Evolutionary conservation across 2,888 invertebrate genomes (phyloP).

Genomic region (Megastigmus dorsalis): DNA sequence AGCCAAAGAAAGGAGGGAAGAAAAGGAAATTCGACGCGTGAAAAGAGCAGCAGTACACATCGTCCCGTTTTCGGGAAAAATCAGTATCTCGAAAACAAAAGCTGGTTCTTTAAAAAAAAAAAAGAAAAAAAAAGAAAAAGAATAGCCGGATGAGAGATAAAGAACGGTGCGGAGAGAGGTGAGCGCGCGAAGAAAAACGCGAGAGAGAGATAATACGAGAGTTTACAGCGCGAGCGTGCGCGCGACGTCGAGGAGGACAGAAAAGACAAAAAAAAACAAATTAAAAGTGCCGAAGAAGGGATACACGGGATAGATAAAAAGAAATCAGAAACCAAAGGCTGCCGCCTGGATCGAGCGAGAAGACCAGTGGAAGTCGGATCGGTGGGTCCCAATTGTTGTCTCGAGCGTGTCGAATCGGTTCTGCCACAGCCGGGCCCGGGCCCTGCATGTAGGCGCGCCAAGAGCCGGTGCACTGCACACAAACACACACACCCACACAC

Average conservation of each 20-base stretch:
- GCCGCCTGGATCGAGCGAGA: slow-evolving; percentile 26
- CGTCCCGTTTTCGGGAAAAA: background rate
- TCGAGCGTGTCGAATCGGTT: slow-evolving; percentile 58
- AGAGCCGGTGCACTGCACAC: slow-evolving; percentile 10
- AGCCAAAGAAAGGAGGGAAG: too few relatives aligned
- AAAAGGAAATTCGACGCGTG: too few relatives aligned
- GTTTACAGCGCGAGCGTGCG: too few relatives aligned
- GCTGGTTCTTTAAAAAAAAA: background rate
- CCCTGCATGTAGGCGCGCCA: background rate
- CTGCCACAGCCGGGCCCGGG: slow-evolving; percentile 43
- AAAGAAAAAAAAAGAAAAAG: background rate
- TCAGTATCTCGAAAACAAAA: background rate
- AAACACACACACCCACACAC: too few relatives aligned
- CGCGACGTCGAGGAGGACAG: background rate
- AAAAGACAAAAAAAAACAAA: background rate
- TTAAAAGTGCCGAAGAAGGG: background rate
- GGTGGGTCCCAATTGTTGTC: slow-evolving; percentile 50
- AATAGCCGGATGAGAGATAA: background rate
- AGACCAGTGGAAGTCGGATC: slow-evolving; percentile 26
- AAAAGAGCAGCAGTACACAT: too few relatives aligned
- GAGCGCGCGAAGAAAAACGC: slow-evolving; percentile 3
- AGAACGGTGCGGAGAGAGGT: background rate
- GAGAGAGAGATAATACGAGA: slow-evolving; percentile 12
- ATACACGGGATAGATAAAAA: background rate
- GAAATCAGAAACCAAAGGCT: slow-evolving; percentile 38